Conservation (phyloP, 1,140 invertebrate genomes). For the Aphis craccivora region DNA sequence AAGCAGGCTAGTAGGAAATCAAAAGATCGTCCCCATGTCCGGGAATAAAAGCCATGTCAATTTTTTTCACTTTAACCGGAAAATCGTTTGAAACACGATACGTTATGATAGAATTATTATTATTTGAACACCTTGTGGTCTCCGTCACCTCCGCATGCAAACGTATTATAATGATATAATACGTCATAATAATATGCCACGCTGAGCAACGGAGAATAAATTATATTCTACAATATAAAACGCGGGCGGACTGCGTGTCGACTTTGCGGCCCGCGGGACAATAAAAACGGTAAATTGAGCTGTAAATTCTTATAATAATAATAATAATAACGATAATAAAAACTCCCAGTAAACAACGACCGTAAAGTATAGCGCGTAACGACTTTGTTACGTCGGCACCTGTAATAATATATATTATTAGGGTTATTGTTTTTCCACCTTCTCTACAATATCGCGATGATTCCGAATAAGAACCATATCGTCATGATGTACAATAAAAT, state of each 20-base stretch:
- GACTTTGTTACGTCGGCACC: not conserved
- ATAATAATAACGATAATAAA: constrained; percentile 25
- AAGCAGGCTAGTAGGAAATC: not conserved
- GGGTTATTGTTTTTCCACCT: not conserved
- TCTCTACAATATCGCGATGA: not conserved
- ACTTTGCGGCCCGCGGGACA: not conserved
- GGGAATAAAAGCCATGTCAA: not conserved
- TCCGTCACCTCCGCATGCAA: not conserved
- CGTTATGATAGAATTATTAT: not conserved
- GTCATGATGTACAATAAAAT: not conserved
- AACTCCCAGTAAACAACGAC: not conserved
- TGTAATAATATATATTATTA: not conserved
- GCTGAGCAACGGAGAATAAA: not conserved
- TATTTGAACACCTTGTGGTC: not conserved
- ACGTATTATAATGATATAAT: not conserved
- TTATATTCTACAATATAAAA: not conserved
- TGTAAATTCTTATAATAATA: constrained; percentile 36
- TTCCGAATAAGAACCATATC: not conserved
- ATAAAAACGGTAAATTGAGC: constrained; percentile 34
- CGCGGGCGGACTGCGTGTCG: not conserved
- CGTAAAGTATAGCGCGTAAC: not conserved
- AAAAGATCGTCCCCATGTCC: not conserved
- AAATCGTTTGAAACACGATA: constrained; percentile 22
- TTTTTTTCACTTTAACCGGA: not conserved
- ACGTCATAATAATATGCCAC: not conserved